These are phyloP conservation scores for Hirundo rustica DNA, from an alignment of 2,797 vertebrate species.

Conservation along the genomic window DNA sequence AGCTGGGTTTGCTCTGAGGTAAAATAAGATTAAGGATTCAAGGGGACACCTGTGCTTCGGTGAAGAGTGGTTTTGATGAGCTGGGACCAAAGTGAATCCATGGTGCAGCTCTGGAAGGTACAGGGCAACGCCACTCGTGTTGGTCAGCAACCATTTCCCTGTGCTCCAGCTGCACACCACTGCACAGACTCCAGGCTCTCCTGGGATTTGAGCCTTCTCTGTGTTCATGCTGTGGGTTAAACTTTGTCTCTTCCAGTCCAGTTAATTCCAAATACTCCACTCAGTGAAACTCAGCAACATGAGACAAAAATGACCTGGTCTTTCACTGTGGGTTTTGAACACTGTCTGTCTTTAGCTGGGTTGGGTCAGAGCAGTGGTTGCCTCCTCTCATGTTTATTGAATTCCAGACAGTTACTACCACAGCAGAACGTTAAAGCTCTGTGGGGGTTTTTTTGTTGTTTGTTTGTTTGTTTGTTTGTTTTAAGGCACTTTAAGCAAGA, in stretches of 20 bases:
- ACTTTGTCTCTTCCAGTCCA: not conserved
- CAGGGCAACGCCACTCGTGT: accelerated
- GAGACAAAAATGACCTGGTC: not conserved
- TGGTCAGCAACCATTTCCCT: not conserved
- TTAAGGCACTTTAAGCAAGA: not conserved
- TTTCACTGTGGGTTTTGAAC: accelerated
- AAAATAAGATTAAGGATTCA: not conserved
- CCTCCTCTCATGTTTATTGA: not conserved
- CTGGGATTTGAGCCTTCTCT: not conserved
- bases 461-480: no score
- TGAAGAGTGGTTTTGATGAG: not conserved
- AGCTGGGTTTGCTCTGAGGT: not conserved
- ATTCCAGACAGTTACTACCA: not conserved
- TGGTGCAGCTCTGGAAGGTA: not conserved
- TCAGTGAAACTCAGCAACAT: not conserved
- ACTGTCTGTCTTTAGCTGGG: not conserved
- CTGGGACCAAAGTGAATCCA: not conserved
- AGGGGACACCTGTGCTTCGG: not conserved
- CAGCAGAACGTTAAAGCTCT: not conserved
- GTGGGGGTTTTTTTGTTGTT: no score
- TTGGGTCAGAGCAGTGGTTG: not conserved
- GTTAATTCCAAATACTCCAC: not conserved
- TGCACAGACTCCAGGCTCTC: not conserved
- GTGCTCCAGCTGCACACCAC: not conserved
- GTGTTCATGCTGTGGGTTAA: not conserved